Evolutionary conservation across 2,888 invertebrate species (phyloP).

Genomic region (Hybos culiciformis): DNA sequence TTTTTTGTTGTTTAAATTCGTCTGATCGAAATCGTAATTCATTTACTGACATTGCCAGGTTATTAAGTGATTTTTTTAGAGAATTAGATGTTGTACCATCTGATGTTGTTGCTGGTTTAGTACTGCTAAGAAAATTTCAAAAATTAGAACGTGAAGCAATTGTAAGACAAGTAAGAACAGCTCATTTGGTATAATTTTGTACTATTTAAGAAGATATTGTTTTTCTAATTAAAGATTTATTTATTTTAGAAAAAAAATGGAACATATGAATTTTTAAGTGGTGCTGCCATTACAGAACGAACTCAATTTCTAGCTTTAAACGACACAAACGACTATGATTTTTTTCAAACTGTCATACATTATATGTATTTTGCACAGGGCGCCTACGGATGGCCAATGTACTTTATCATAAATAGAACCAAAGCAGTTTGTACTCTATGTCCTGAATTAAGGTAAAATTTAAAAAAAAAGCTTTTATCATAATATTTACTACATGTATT

Average conservation of each 20-base stretch:
- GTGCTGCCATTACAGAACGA: constrained; percentile 66
- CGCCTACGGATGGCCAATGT: constrained; percentile 83
- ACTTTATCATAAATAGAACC: constrained; percentile 54
- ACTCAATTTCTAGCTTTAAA: constrained; percentile 69
- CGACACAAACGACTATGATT: constrained; percentile 54
- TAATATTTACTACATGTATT: not conserved
- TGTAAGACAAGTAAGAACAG: constrained; percentile 44
- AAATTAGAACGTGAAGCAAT: constrained; percentile 62
- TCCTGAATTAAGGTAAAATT: constrained; percentile 50
- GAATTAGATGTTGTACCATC: constrained; percentile 80
- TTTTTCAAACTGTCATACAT: constrained; percentile 59
- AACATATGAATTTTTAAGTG: constrained; percentile 73
- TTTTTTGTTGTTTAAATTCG: constrained; percentile 71
- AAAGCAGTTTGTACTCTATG: constrained; percentile 59
- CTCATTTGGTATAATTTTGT: not conserved
- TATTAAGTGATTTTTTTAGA: constrained; percentile 74
- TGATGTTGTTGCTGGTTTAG: constrained; percentile 73
- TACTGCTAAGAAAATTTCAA: constrained; percentile 65
- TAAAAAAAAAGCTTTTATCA: not conserved
- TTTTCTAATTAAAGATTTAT: not conserved
- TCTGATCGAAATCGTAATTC: constrained; percentile 67
- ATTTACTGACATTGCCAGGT: constrained; percentile 68
- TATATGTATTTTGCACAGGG: constrained; percentile 74
- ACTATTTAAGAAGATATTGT: constrained; percentile 3
- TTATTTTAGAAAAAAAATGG: constrained; percentile 54